Conservation (phyloP, 2,888 invertebrate species). For the Agrilus biguttatus region DNA sequence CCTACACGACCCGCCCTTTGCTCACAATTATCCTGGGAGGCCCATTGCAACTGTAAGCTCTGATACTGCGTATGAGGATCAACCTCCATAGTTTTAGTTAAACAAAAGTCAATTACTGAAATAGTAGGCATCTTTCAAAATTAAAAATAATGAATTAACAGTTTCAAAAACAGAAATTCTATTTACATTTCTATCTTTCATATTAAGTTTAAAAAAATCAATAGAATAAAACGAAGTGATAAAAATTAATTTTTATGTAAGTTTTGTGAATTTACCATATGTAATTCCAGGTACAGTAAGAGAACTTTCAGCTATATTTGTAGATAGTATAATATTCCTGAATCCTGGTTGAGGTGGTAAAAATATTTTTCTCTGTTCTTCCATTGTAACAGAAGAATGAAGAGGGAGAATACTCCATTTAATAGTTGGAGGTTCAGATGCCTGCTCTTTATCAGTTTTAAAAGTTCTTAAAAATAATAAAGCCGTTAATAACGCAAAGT, state of each 20-base stretch:
- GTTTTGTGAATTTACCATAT: slow-evolving; percentile 45
- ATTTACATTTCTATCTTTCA: neutral
- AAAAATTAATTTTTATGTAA: neutral
- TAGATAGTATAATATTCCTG: slow-evolving; percentile 76
- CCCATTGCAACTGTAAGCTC: slow-evolving; percentile 69
- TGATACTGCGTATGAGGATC: slow-evolving; percentile 68
- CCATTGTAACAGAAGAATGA: slow-evolving; percentile 51
- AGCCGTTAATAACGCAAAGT: neutral
- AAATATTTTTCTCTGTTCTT: slow-evolving; percentile 51
- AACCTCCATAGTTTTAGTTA: slow-evolving; percentile 68
- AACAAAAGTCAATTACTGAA: slow-evolving; percentile 85
- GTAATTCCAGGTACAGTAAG: slow-evolving; percentile 80
- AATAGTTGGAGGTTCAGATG: neutral
- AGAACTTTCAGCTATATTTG: slow-evolving; percentile 87
- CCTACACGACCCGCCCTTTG: slow-evolving; percentile 88
- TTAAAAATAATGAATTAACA: neutral
- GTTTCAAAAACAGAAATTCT: neutral
- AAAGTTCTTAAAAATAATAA: neutral
- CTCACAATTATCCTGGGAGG: slow-evolving; percentile 75
- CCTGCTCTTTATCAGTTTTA: too few species aligned
- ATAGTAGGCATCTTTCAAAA: slow-evolving; percentile 9
- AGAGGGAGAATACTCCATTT: slow-evolving; percentile 32
- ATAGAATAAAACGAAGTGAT: neutral
- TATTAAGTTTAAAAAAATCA: neutral
- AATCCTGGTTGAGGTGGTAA: slow-evolving; percentile 41